Base-by-base conservation (phyloP, 1,140 invertebrate genomes). In the Rhynchophorus ferrugineus region DNA sequence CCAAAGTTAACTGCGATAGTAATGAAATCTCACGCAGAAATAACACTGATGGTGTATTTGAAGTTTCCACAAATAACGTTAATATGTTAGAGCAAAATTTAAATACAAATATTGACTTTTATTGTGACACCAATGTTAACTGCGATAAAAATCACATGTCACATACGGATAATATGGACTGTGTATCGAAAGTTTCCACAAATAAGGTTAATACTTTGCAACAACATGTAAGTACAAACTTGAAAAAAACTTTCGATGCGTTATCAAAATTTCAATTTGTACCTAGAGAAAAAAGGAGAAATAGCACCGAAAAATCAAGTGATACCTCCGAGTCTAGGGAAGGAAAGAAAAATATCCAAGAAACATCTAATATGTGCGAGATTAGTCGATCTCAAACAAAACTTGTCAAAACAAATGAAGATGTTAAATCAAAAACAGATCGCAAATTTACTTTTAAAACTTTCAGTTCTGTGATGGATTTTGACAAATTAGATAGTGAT, bases 51-150 rank as follows among this genome's bases (percentile, higher is more conserved):
- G n/a, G n/a, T n/a, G n/a, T n/a, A n/a, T n/a, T n/a, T n/a, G n/a
- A n/a, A n/a, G n/a, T n/a, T 29, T 29, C 24, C 5, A 29, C 11
- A 6, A 29, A 29, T 29, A 29, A 29, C 5, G 5, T 11, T 29
- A 29, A 29, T 11, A 29, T 6, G 5, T 29, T 29, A 11, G 5
- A 29, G 11, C n/a, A n/a, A n/a, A n/a, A n/a, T n/a, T 5, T 29
- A 11, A 29, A 11, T 29, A n/a, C n/a, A n/a, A n/a, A n/a, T n/a
- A n/a, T n/a, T n/a, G n/a, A n/a, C n/a, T 44, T 55, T 7, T 13
- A 53, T 22, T 53, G 24, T 29, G 24, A 29, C 11, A 6, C 24
- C 24, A 29, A 29, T 29, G 24, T 6, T 29, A 11, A n/a, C n/a
- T n/a, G n/a, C n/a, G n/a, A n/a, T n/a, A n/a, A n/a, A n/a, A n/a